Evolutionary conservation across 2,888 invertebrate genomes (phyloP), one percentile per base, ranked within the genome.

Genomic region (Andrena trimmerana): DNA sequence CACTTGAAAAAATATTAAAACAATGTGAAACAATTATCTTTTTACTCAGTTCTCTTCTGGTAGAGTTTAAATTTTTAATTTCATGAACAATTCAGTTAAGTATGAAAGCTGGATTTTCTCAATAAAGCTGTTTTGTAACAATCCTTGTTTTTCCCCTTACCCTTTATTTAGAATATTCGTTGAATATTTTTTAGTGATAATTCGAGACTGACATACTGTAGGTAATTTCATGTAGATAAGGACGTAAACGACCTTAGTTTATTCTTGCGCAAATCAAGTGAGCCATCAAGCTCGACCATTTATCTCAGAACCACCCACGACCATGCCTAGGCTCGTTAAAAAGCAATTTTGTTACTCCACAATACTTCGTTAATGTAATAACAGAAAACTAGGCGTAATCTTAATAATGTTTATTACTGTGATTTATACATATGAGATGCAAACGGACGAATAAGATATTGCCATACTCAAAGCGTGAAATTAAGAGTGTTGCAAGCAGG

Each of bases 291-390:
- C 20, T 20, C 20, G 57, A 8, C 10, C 57, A 57, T 27, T 57
- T 57, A 13, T 57, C 24, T 57, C 27, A 27, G 24, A 57, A 57
- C 10, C 57, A 57, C 24, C 57, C 10, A 10, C 24, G 24, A 27
- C 57, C 24, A 57, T 57, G 24, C 10, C 20, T 57, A 24, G 27
- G 10, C 57, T 57, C 24, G 24, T 57, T 27, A 57, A 57, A 24
- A 57, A 57, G 57, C 24, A 57, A 57, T 57, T 57, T 27, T 8
- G 27, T 27, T 57, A 10, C 57, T 20, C 10, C 24, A 20, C 57
- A 57, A 57, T 57, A 24, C 24, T 24, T 57, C 57, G 57, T 57
- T 27, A 57, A 57, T 13, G 57, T 57, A 57, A 57, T 57, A 57
- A 10, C 1, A 57, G 24, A 57, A n/a, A 57, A 13, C 10, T 57